phyloP scores from a whole-genome alignment of 2,797 vertebrate species.

The Crypturellus tataupa region DNA sequence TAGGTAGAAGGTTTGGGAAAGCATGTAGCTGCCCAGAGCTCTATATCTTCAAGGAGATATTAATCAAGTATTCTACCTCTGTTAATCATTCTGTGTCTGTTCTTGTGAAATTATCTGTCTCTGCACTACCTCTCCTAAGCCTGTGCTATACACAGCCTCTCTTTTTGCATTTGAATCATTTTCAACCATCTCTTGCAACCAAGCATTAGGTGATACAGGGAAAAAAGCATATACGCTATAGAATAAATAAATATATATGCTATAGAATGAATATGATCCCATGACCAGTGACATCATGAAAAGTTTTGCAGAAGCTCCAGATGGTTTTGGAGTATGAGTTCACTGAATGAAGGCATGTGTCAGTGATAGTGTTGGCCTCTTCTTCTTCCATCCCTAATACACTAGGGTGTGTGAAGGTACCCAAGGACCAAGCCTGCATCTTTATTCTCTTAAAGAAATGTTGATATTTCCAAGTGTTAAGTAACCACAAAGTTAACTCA shows the following conservation, averaged over 20 bases:
- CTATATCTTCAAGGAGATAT: neutral
- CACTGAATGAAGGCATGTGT: neutral
- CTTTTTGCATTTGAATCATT: neutral
- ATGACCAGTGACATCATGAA: neutral
- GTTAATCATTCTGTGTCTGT: conserved; percentile 34
- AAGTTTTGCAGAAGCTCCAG: neutral
- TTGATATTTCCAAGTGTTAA: neutral
- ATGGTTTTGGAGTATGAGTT: neutral
- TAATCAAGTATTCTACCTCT: neutral
- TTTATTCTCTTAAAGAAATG: neutral
- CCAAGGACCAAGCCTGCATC: neutral
- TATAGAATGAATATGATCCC: neutral
- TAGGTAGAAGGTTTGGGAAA: neutral
- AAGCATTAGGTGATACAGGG: neutral
- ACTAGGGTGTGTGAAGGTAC: neutral
- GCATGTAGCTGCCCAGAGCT: neutral
- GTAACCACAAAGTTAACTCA: neutral
- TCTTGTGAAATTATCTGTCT: neutral
- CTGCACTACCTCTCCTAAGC: neutral
- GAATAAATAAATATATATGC: no score
- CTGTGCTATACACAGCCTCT: neutral
- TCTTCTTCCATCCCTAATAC: neutral
- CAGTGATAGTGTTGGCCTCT: neutral
- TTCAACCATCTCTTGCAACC: neutral
- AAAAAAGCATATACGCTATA: neutral